phyloP scores from a whole-genome alignment of 1,140 invertebrate genomes.

The Cherax destructor region DNA sequence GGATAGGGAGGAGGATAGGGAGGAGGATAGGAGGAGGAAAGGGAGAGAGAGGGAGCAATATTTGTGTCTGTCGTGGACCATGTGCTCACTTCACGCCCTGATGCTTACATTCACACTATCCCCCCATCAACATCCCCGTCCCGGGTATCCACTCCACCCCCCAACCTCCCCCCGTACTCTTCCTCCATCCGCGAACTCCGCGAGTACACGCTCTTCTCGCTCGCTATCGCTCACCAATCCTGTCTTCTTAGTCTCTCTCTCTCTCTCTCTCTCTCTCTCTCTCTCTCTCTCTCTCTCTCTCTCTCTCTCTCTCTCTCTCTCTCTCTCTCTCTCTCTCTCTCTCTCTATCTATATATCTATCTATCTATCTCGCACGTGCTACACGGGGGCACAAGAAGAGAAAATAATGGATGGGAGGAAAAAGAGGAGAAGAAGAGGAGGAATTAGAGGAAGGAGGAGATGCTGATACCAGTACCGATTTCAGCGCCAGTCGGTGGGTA shows the following conservation, averaged over 20 bases:
- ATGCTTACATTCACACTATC: not conserved
- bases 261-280: conserved; percentile 1
- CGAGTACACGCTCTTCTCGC: not conserved
- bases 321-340: not conserved
- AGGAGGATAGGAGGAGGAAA: not conserved
- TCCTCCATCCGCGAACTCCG: no score
- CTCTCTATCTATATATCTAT: not conserved
- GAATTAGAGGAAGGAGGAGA: not conserved
- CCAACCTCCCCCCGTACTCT: not conserved
- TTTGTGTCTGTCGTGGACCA: not conserved
- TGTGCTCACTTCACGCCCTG: conserved; percentile 14
- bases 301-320: not conserved
- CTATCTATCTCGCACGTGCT: not conserved
- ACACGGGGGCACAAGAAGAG: not conserved
- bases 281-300: not conserved
- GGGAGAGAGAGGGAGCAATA: not conserved
- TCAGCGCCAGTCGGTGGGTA: no score
- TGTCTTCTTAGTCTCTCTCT: not conserved
- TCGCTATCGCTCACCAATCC: not conserved
- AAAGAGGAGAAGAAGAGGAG: not conserved
- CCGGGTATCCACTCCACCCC: no score
- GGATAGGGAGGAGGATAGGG: not conserved
- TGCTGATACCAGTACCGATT: no score
- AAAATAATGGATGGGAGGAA: not conserved
- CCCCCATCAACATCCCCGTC: not conserved